Base-by-base conservation (phyloP, 2,113 vertebrate genomes). In the Cochlearius cochlearius region DNA sequence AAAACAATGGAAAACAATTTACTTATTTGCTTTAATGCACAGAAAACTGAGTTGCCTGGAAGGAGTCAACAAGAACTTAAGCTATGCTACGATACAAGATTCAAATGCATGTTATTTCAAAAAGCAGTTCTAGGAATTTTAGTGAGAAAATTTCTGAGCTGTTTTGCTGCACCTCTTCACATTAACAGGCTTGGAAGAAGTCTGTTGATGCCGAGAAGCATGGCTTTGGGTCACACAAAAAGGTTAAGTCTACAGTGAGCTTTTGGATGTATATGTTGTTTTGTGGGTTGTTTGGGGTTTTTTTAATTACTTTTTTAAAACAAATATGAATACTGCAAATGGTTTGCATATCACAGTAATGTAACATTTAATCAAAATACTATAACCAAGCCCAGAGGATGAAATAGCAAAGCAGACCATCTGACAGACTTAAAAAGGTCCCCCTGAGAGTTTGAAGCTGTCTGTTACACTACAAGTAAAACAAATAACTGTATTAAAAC, bases 401-500 rank as follows among this genome's bases (percentile, higher is more conserved):
- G 74, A 85, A 87, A 67, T 4, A 85, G 55, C n/a, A 85, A 85
- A 86, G 79, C 29, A 93, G 45, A 63, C 36, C 71, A 55, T 81
- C 63, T 88, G 87, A 95, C 50, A 79, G 30, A 92, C 43, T 86
- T 74, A 20, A 25, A 88, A 83, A 83, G 47, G 6, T 75, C 5
- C 16, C 63, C 56, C 45, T 34, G 26, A 85, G 71, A 45, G n/a
- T 66, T 22, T 76, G 45, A 93, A 94, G 29, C 84, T 86, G 77
- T 82, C 87, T 78, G 59, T 63, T 82, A 85, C 15, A n/a, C 55
- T 63, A 69, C 10, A 90, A 80, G 36, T 60, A 76, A 90, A 96
- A 92, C 50, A 88, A 93, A 20, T 72, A 95, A 86, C 55, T 88
- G 43, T 27, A 94, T 72, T 86, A 73, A 93, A 90, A 77, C 17